phyloP scores from a whole-genome alignment of 2,113 vertebrate species.

The Brachyistius frenatus region DNA sequence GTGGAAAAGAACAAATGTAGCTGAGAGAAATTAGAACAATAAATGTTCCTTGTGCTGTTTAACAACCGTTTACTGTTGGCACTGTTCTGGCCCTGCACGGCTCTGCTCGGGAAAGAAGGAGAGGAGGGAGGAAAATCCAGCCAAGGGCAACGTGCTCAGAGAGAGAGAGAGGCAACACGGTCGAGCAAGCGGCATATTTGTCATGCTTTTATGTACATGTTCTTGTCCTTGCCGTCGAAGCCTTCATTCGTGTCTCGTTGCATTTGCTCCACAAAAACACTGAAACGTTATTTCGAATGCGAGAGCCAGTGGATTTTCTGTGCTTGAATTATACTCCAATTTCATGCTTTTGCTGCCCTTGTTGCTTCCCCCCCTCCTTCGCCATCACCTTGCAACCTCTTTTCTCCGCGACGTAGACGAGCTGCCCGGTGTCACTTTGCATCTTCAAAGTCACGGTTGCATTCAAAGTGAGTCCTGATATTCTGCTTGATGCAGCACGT shows the following conservation, averaged over 20 bases:
- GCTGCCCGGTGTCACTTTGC: slow-evolving; percentile 10
- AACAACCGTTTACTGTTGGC: slow-evolving; percentile 20
- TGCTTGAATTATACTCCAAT: background rate
- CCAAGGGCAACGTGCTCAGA: slow-evolving; percentile 11
- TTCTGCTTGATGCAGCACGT: background rate
- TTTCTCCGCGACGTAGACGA: background rate
- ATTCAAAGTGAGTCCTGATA: too few relatives aligned
- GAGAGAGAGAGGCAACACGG: background rate
- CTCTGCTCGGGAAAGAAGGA: background rate
- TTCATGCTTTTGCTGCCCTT: background rate
- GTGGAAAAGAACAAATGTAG: background rate
- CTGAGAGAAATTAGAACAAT: slow-evolving; percentile 24
- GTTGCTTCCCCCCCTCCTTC: too few relatives aligned
- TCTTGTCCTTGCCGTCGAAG: slow-evolving; percentile 12
- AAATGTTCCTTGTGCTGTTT: slow-evolving; percentile 25
- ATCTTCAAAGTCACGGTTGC: background rate
- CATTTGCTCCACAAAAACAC: slow-evolving; percentile 18
- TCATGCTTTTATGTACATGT: background rate
- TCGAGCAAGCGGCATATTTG: background rate
- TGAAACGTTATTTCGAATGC: too few relatives aligned
- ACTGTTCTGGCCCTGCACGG: background rate
- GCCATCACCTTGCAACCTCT: background rate
- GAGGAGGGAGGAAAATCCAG: slow-evolving; percentile 14
- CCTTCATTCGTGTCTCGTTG: slow-evolving; percentile 16
- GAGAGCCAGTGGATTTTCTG: background rate